These are phyloP conservation scores for Garrulus glandarius DNA, from an alignment of 2,797 vertebrate species.

Conservation along the genomic window DNA sequence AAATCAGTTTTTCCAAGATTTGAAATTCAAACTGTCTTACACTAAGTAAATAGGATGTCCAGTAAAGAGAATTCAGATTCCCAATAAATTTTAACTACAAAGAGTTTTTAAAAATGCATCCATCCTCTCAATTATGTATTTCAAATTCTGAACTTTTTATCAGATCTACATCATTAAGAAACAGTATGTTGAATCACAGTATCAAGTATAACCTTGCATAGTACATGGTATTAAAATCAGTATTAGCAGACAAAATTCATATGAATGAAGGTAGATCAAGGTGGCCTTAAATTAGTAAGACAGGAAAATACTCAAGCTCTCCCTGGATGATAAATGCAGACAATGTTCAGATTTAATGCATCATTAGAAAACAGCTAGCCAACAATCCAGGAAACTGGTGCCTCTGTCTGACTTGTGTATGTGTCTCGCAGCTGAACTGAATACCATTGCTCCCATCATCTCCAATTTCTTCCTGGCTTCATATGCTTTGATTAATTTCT, in stretches of 20 bases:
- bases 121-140: neutral
- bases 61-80: neutral
- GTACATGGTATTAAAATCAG: neutral
- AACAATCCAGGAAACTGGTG: neutral
- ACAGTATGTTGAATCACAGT: neutral
- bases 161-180: neutral
- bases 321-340: neutral
- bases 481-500: slow-evolving; percentile 97
- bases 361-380: neutral
- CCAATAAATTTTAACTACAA: neutral
- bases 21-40: neutral
- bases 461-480: slow-evolving; percentile 99
- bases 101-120: neutral
- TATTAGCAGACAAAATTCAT: neutral
- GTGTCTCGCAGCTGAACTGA: slow-evolving; percentile 85
- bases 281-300: neutral
- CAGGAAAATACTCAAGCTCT: neutral
- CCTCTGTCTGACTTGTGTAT: neutral
- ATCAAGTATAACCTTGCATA: neutral
- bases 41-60: neutral
- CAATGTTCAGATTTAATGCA: neutral
- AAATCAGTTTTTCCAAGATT: neutral
- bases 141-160: neutral
- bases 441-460: slow-evolving; percentile 94
- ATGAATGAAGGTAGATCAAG: neutral